Conservation (phyloP, 2,888 invertebrate genomes). For the Pristionchus arcanus region DNA sequence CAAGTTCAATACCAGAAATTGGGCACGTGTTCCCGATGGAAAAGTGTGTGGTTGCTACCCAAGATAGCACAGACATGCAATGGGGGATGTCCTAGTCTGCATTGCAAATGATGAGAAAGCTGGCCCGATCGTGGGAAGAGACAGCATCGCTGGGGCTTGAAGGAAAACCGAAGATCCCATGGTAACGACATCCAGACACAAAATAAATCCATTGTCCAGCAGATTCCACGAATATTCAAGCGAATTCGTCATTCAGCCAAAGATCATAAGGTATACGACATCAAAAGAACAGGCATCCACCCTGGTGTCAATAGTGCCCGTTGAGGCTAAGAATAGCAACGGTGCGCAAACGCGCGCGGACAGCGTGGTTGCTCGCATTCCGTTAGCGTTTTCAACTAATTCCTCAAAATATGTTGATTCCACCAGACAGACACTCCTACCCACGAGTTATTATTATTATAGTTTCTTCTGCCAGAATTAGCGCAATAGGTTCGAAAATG, state of each 20-base stretch:
- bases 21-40: too few species aligned
- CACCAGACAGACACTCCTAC: background rate
- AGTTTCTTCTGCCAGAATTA: background rate
- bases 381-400: background rate
- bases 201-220: too few species aligned
- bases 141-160: background rate
- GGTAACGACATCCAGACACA: too few species aligned
- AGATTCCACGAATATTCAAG: too few species aligned
- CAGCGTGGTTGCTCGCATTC: background rate
- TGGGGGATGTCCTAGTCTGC: background rate
- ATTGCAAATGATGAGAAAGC: background rate
- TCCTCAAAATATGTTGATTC: background rate
- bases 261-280: too few species aligned
- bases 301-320: background rate
- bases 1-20: too few species aligned
- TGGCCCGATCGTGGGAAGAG: background rate
- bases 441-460: background rate
- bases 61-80: conserved; percentile 12
- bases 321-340: background rate
- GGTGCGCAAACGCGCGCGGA: background rate
- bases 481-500: background rate
- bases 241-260: too few species aligned
- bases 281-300: too few species aligned
- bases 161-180: background rate
- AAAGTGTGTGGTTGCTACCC: too few species aligned